Evolutionary conservation across 2,113 vertebrate genomes (phyloP).

Genomic region (Neotoma lepida): DNA sequence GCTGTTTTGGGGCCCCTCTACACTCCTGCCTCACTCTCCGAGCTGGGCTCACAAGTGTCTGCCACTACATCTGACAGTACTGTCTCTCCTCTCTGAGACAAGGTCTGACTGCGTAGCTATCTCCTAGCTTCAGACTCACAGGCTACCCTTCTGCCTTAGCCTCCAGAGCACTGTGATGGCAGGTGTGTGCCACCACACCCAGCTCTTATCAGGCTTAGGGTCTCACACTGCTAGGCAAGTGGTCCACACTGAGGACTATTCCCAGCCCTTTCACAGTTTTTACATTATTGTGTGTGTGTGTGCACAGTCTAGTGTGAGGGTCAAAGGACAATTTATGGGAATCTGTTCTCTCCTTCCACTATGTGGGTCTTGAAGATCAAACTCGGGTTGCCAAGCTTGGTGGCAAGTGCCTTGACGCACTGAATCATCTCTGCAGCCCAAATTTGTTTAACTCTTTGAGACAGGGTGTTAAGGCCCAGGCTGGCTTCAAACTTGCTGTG

Average conservation of each 20-base stretch:
- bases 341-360: background rate
- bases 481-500: background rate
- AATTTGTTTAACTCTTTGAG: background rate
- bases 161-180: background rate
- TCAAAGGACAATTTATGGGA: background rate
- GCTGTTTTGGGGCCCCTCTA: too few relatives aligned
- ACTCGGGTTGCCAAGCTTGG: background rate
- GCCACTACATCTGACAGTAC: background rate
- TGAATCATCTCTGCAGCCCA: background rate
- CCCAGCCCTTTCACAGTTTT: background rate
- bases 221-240: background rate
- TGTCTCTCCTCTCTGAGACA: background rate
- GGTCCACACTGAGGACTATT: too few relatives aligned
- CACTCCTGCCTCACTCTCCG: background rate
- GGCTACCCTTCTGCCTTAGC: background rate
- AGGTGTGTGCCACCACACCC: too few relatives aligned
- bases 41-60: background rate
- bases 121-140: background rate
- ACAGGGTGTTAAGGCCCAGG: background rate
- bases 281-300: background rate
- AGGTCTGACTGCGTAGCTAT: background rate
- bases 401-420: background rate
- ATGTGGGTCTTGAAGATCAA: background rate
- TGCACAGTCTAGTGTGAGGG: background rate
- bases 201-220: background rate